Evolutionary conservation across 2,797 vertebrate genomes (phyloP).

Genomic region (Netta rufina): DNA sequence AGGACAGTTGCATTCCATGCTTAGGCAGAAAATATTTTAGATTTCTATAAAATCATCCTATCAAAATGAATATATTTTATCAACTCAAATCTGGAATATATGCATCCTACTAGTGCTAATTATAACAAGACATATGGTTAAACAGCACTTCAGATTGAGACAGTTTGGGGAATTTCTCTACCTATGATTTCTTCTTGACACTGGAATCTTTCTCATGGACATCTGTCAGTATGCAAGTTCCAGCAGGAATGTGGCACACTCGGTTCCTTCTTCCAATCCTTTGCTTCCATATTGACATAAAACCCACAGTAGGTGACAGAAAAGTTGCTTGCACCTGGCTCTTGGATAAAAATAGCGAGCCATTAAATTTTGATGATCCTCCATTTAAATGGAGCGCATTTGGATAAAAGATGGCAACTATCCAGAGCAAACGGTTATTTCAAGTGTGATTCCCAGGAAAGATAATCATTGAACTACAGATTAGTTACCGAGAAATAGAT

Average conservation of each 20-base stretch:
- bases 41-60: constrained; percentile 57
- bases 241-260: constrained; percentile 45
- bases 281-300: constrained; percentile 54
- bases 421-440: constrained; percentile 42
- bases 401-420: constrained; percentile 22
- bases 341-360: constrained; percentile 51
- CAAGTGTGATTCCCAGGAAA: constrained; percentile 14
- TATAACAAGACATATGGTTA: constrained; percentile 63
- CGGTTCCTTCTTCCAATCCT: constrained; percentile 21
- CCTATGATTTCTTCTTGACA: constrained; percentile 63
- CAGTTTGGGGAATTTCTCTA: constrained; percentile 66
- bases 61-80: constrained; percentile 68
- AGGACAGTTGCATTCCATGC: constrained; percentile 36
- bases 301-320: constrained; percentile 54
- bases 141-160: constrained; percentile 58
- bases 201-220: constrained; percentile 45
- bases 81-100: constrained; percentile 56
- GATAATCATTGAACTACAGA: not conserved
- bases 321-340: constrained; percentile 56
- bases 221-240: constrained; percentile 57
- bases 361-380: constrained; percentile 45
- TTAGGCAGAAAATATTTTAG: constrained; percentile 66
- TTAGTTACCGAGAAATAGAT: constrained; percentile 24
- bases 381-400: constrained; percentile 11
- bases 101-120: constrained; percentile 44